Evolutionary conservation across 2,113 vertebrate species (phyloP).

Genomic region (Aspiorhynchus laticeps): DNA sequence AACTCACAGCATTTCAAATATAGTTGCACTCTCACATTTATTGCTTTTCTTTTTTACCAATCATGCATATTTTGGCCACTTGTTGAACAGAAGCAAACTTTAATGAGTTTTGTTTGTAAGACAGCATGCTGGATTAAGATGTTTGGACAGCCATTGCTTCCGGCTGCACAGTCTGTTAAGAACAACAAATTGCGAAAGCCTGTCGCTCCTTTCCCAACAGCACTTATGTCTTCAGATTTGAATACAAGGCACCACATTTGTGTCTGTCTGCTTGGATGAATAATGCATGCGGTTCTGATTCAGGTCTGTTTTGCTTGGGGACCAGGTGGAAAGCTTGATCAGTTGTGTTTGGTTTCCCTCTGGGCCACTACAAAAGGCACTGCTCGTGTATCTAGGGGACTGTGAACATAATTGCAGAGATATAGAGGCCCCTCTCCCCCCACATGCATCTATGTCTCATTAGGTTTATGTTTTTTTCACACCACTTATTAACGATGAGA

Average conservation of each 20-base stretch:
- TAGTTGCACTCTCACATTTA: not conserved
- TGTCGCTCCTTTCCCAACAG: constrained; percentile 49
- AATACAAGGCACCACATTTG: constrained; percentile 47
- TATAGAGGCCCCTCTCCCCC: constrained; percentile 55
- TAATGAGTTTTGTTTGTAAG: not conserved
- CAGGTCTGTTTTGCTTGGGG: constrained; percentile 69
- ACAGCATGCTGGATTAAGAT: not conserved
- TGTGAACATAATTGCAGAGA: constrained; percentile 61
- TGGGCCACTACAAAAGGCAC: constrained; percentile 40
- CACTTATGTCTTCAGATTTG: constrained; percentile 46
- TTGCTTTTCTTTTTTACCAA: not conserved
- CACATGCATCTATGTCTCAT: constrained; percentile 48
- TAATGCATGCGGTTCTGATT: constrained; percentile 62
- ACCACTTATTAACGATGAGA: constrained; percentile 46
- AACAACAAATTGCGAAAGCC: constrained; percentile 68
- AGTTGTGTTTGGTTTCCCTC: constrained; percentile 61
- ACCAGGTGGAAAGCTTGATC: constrained; percentile 67
- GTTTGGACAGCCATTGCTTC: constrained; percentile 57
- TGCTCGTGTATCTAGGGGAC: constrained; percentile 62
- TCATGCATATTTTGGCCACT: not conserved
- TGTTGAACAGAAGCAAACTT: not conserved
- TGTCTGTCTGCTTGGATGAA: constrained; percentile 58
- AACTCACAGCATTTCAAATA: not conserved
- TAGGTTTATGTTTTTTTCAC: constrained; percentile 59
- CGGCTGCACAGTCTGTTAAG: constrained; percentile 67